phyloP scores from a whole-genome alignment of 2,113 vertebrate genomes.

The Strigops habroptila region DNA sequence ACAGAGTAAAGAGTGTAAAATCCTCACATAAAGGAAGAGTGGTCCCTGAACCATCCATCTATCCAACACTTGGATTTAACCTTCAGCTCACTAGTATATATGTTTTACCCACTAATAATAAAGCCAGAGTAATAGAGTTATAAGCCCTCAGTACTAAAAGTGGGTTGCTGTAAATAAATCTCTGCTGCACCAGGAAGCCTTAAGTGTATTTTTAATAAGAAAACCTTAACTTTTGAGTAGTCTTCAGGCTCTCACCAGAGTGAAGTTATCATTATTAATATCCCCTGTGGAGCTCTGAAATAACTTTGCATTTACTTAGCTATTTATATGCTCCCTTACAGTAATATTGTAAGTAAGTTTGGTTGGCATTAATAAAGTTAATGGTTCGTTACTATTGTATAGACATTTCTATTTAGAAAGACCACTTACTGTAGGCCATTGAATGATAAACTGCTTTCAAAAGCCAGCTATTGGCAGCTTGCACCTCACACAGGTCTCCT shows the following conservation, averaged over 20 bases:
- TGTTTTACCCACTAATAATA: not conserved
- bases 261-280: not conserved
- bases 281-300: not conserved
- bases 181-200: not conserved
- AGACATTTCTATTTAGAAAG: not conserved
- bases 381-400: not conserved
- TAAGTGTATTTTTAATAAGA: not conserved
- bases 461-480: not conserved
- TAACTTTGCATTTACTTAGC: slow-evolving; percentile 11
- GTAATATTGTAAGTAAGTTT: not conserved
- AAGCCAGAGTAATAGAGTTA: not conserved
- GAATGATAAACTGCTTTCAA: not conserved
- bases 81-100: not conserved
- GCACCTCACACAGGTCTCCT: not conserved
- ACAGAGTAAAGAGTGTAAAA: not conserved
- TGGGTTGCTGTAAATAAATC: slow-evolving; percentile 14
- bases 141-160: not conserved
- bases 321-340: not conserved
- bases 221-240: not conserved
- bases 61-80: not conserved
- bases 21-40: not conserved
- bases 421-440: not conserved
- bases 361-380: not conserved
- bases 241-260: not conserved
- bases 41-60: not conserved